These are phyloP conservation scores for Metopolophium dirhodum DNA, from an alignment of 1,140 invertebrate genomes.

Conservation along the genomic window DNA sequence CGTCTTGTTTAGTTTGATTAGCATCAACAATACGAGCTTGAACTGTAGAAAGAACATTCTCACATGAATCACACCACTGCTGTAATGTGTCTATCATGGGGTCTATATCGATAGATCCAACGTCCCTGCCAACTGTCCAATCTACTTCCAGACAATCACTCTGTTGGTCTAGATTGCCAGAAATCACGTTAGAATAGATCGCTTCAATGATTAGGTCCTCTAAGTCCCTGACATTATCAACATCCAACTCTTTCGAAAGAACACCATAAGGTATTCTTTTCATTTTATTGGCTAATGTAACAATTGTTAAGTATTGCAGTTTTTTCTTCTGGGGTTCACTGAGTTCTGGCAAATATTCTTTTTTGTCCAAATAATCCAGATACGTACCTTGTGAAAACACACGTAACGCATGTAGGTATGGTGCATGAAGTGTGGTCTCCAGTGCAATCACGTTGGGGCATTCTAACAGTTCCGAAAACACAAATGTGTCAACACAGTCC, in stretches of 20 bases:
- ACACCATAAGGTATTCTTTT: slow-evolving; percentile 91
- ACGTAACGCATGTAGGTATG: slow-evolving; percentile 89
- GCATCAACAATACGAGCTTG: slow-evolving; percentile 88
- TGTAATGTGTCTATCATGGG: slow-evolving; percentile 81
- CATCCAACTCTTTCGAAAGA: slow-evolving; percentile 84
- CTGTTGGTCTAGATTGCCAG: slow-evolving; percentile 95
- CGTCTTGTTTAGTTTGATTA: slow-evolving; percentile 82
- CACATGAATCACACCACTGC: slow-evolving; percentile 91
- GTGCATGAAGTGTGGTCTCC: slow-evolving; percentile 71
- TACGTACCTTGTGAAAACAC: slow-evolving; percentile 77
- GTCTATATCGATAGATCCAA: slow-evolving; percentile 79
- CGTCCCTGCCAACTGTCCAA: slow-evolving; percentile 91
- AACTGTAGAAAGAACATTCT: slow-evolving; percentile 84
- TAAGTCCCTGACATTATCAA: slow-evolving; percentile 90
- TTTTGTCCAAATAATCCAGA: slow-evolving; percentile 83
- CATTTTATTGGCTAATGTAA: slow-evolving; percentile 88
- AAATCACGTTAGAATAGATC: slow-evolving; percentile 95
- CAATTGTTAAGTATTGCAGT: slow-evolving; percentile 91
- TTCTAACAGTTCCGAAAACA: slow-evolving; percentile 93
- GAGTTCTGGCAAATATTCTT: slow-evolving; percentile 78
- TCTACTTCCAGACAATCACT: slow-evolving; percentile 92
- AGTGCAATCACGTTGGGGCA: slow-evolving; percentile 92
- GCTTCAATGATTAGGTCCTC: slow-evolving; percentile 98
- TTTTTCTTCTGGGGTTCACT: slow-evolving; percentile 85
- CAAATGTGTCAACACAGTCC: slow-evolving; percentile 90